Percentiles rank a stretch among this genome's conserved stretches.
These are phyloP conservation scores for Harpalus rubripes DNA, from an alignment of 2,888 invertebrate genomes.

Conservation along the genomic window DNA sequence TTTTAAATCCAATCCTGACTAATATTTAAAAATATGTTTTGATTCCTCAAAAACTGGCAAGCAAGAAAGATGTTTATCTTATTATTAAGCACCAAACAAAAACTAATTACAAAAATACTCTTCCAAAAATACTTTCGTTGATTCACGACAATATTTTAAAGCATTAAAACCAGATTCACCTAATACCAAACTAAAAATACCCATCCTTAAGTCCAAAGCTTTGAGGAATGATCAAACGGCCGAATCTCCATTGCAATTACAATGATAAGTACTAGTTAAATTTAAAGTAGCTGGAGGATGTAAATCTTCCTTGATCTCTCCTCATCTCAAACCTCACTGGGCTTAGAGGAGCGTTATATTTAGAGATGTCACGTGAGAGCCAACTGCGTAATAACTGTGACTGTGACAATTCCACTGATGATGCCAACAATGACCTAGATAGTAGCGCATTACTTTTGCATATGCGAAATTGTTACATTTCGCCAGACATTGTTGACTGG, in stretches of 20 bases:
- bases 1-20: no score
- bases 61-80: background rate
- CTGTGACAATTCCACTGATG: conserved; percentile 57
- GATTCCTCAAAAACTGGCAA: background rate
- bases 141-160: conserved; percentile 8
- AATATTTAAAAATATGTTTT: no score
- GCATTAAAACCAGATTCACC: conserved; percentile 20
- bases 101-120: background rate
- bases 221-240: background rate
- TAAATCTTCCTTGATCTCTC: conserved; percentile 38
- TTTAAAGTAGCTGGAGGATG: conserved; percentile 11
- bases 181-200: conserved; percentile 28
- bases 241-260: conserved; percentile 7
- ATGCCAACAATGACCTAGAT: conserved; percentile 65
- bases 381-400: conserved; percentile 48
- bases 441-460: conserved; percentile 14
- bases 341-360: conserved; percentile 34
- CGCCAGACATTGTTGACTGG: no score
- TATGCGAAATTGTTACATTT: no score
- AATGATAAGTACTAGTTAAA: conserved; percentile 47
- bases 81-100: background rate
- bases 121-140: conserved; percentile 10
- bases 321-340: conserved; percentile 10
- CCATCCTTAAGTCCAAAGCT: background rate
- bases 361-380: conserved; percentile 27